Conservation (phyloP, 92 coral and sea anemone genomes). For the Scolanthus callimorphus region DNA sequence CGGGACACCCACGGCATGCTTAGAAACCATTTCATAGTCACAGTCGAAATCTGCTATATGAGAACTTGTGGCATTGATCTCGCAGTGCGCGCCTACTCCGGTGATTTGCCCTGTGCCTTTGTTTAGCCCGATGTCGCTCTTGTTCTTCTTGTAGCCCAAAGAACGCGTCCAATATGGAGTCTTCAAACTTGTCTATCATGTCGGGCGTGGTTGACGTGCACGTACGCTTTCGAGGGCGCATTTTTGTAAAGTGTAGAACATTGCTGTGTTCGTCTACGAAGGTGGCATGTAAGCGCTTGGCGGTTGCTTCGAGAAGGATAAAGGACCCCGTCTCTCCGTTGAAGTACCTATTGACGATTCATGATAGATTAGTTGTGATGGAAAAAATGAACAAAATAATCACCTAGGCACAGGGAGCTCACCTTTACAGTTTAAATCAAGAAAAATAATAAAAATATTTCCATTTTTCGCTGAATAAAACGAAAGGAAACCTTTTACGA, state of each 20-base stretch:
- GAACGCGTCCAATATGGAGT: slow-evolving; percentile 14
- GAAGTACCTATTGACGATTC: slow-evolving; percentile 46
- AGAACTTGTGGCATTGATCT: too few species aligned
- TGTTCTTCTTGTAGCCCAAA: slow-evolving; percentile 12
- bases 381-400: too few species aligned
- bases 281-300: slow-evolving; percentile 23
- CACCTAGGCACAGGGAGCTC: too few species aligned
- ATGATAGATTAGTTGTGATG: too few species aligned
- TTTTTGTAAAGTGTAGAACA: slow-evolving; percentile 15
- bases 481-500: too few species aligned
- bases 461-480: too few species aligned
- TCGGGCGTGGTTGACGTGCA: slow-evolving; percentile 7
- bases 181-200: slow-evolving; percentile 16
- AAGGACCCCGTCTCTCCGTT: slow-evolving; percentile 68
- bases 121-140: too few species aligned
- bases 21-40: too few species aligned
- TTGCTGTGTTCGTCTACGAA: slow-evolving; percentile 41
- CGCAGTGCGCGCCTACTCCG: neutral
- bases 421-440: too few species aligned
- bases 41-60: too few species aligned
- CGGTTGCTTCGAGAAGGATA: slow-evolving; percentile 67
- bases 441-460: too few species aligned
- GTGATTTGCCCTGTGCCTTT: neutral
- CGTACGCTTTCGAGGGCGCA: slow-evolving; percentile 36
- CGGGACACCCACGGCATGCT: too few species aligned